Evolutionary conservation across 2,888 invertebrate genomes (phyloP).

Genomic region (Drosophila putrida): DNA sequence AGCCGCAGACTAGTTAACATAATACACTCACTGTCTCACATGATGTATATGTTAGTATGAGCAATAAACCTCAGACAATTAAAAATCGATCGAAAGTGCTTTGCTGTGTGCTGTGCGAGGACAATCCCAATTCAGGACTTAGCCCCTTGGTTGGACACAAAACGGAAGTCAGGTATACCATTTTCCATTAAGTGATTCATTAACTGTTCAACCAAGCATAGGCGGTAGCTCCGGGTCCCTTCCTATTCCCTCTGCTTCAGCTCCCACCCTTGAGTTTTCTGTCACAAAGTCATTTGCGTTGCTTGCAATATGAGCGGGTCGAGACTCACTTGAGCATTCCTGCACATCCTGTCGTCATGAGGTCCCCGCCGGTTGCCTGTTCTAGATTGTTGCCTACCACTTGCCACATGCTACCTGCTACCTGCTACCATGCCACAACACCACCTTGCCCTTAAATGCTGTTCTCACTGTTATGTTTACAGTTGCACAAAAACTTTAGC

Average conservation of each 20-base stretch:
- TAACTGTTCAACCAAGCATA: constrained; percentile 62
- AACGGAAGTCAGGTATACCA: constrained; percentile 66
- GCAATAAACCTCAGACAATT: constrained; percentile 48
- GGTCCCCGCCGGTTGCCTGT: neutral
- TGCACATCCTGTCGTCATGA: constrained; percentile 60
- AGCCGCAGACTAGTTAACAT: neutral
- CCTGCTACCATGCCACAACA: neutral
- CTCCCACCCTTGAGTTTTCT: neutral
- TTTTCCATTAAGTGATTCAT: constrained; percentile 80
- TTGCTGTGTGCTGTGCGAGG: constrained; percentile 7
- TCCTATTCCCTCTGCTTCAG: neutral
- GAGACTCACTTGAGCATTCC: constrained; percentile 47
- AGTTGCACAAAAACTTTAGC: constrained; percentile 60
- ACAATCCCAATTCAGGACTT: constrained; percentile 9
- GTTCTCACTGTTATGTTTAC: constrained; percentile 69
- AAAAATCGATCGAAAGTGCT: constrained; percentile 62
- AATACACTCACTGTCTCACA: neutral
- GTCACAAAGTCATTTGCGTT: constrained; percentile 53
- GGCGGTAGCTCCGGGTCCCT: neutral
- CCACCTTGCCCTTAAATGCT: constrained; percentile 36
- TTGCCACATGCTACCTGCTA: neutral
- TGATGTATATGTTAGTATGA: constrained; percentile 5
- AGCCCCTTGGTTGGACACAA: constrained; percentile 25
- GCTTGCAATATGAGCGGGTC: constrained; percentile 41
- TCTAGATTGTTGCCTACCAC: neutral